Base-by-base conservation (phyloP, 2,797 vertebrate species). In the Sphaeramia orbicularis region DNA sequence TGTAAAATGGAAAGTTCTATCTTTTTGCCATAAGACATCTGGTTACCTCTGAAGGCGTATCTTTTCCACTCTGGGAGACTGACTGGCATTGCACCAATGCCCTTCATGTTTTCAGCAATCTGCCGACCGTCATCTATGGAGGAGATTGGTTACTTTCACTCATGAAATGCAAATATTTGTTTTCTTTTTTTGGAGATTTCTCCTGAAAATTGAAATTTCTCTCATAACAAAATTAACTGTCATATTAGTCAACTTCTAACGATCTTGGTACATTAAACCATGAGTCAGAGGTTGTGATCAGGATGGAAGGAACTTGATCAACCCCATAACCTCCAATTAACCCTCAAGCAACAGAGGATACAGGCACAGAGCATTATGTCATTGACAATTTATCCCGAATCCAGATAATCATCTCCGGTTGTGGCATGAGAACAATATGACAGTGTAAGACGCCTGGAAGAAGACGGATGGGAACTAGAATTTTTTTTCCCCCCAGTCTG, bases 61-160 rank as follows among this genome's bases (percentile, higher is more conserved):
- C 96, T 96, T 84, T 98, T 98, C 96, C 97, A 98, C 84, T 95
- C 96, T 0, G 96, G 97, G 52, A 98, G 96, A 70, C 98, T 95
- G 0, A 94, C 91, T 7, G 96, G 96, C 97, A 97, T 97, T 88
- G 96, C 96, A 38, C 96, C 96, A 55, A 97, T 97, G 15, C 96
- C 97, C 57, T 97, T 79, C 96, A 98, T 97, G 86, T 97, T 98
- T 72, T 96, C 97, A 13, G 96, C 96, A 32, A 98, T 98, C 93
- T 98, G 96, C 68, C 96, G 94, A 60, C 97, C 97, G 64, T 98
- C 96, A 82, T 92, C 96, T 98, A 76, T 0, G 36, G 15, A 14
- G 40, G 52, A 56, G 49, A 66, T 4, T 24, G 21, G 21, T 24
- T 21, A 24, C 21, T 24, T 24, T 24, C 21, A 24, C 4, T 24